Base-by-base conservation (phyloP, 2,113 vertebrate genomes). In the Phaethornis superciliosus region DNA sequence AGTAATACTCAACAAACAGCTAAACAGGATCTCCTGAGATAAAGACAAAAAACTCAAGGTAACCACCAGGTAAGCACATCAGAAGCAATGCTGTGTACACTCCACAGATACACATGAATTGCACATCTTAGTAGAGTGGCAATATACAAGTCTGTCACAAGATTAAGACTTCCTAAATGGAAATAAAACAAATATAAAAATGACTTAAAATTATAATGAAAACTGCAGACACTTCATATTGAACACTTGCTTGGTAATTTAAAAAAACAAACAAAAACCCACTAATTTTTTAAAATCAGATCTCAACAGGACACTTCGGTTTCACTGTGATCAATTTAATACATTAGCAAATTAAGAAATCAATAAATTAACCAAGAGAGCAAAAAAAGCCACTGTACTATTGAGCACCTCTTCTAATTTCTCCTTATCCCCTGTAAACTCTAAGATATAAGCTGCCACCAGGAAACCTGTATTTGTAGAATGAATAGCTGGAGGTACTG, bases 1-100 rank as follows among this genome's bases (percentile, higher is more conserved):
- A 7, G 98, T 98, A 88, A 99, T 99, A 95, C 98, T 98, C 95
- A 99, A 96, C 90, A 99, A 98, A 94, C 98, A 99, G 96, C 98
- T 99, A 76, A 99, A 98, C 76, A 98, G 97, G 46, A 98, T 93
- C 97, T 99, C 98, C 98, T 98, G 91, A 77, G 70, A 97, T 75
- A 85, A 88, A 74, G 93, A 74, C 74, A 96, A 97, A 94, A 84
- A 83, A 40, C 6, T 42, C 3, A 2, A 59, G 19, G 55, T 69
- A 46, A 78, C 16, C 3, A 37, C 9, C 32, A 70, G 12, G 37
- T 17, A 60, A 7, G 12, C 18, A 40, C 13, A 42, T 49, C 27
- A 72, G 58, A 56, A 54, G 54, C n/a, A 63, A 49, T 4, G 11
- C 18, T 28, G 52, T 0, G n/a, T 9, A 22, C 6, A 14, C 15